Percentiles rank a stretch among this genome's conserved stretches.
Conservation (phyloP, 2,888 invertebrate genomes). For the Megaustenia siamemsis region DNA sequence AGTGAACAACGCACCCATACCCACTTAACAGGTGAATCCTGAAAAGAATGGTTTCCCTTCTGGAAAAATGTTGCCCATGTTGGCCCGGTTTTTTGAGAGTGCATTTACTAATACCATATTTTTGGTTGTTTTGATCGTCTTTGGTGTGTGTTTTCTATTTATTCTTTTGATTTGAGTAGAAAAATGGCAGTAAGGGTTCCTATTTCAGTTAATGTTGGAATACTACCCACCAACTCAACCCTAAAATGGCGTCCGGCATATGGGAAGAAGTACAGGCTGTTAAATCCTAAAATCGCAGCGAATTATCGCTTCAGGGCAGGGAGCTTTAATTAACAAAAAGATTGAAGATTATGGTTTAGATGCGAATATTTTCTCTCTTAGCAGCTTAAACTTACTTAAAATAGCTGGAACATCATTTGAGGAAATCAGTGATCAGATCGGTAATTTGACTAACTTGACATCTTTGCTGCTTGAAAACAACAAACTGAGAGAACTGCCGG, state of each 20-base stretch:
- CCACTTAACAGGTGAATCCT: too few relatives aligned
- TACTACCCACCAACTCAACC: too few relatives aligned
- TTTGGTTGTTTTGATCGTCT: too few relatives aligned
- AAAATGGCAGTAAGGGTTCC: too few relatives aligned
- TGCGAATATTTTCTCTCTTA: conserved; percentile 84
- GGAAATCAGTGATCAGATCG: conserved; percentile 64
- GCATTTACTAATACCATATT: too few relatives aligned
- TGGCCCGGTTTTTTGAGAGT: too few relatives aligned
- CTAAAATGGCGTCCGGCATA: conserved; percentile 57
- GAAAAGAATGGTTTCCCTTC: too few relatives aligned
- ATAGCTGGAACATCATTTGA: conserved; percentile 84
- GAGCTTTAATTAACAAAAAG: conserved; percentile 85
- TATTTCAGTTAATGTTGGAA: too few relatives aligned
- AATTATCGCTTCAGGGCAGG: conserved; percentile 88
- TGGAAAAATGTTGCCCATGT: too few relatives aligned
- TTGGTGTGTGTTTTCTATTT: too few relatives aligned
- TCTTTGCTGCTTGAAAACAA: conserved; percentile 87
- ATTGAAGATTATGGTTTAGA: conserved; percentile 85
- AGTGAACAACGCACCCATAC: too few relatives aligned
- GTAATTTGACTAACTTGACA: conserved; percentile 84
- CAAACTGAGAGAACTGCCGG: conserved; percentile 83
- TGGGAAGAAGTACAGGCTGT: conserved; percentile 84
- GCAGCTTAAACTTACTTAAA: conserved; percentile 86
- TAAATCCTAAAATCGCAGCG: conserved; percentile 87
- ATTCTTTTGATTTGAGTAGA: too few relatives aligned